These are phyloP conservation scores for Chelonia mydas DNA, from an alignment of 2,797 vertebrate species.

Conservation along the genomic window DNA sequence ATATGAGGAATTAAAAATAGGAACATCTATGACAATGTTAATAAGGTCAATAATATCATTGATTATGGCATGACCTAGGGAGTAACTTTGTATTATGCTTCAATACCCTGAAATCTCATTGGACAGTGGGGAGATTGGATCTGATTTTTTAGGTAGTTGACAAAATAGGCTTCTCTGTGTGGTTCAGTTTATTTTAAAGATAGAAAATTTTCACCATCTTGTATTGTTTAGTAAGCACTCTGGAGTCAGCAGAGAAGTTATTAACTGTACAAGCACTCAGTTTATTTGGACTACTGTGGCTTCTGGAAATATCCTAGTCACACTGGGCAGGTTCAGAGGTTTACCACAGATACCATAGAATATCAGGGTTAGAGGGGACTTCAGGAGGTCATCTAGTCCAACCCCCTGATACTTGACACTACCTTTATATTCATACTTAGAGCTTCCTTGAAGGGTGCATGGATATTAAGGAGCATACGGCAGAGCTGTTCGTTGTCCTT, in stretches of 20 bases:
- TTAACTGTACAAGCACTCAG: neutral
- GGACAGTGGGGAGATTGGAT: neutral
- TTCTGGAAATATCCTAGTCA: neutral
- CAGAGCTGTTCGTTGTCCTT: neutral
- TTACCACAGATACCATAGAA: slow-evolving; percentile 1
- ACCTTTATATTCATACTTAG: neutral
- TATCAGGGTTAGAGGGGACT: no score
- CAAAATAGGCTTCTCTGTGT: neutral
- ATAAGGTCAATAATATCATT: slow-evolving; percentile 13
- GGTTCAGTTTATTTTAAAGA: neutral
- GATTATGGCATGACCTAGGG: neutral
- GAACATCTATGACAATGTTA: slow-evolving; percentile 39
- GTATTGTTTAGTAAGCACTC: fast-evolving
- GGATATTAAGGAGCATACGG: slow-evolving; percentile 12
- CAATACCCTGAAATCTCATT: neutral
- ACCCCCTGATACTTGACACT: neutral
- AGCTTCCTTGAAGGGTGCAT: slow-evolving; percentile 10
- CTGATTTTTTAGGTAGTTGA: neutral
- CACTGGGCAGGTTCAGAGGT: neutral
- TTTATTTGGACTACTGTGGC: neutral
- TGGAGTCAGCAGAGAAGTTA: neutral
- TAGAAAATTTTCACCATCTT: fast-evolving
- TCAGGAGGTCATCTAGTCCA: no score
- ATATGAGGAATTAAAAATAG: neutral
- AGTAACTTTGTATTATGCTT: neutral